These are phyloP conservation scores for Odontamblyopus rebecca DNA, from an alignment of 2,797 vertebrate species.

Conservation along the genomic window DNA sequence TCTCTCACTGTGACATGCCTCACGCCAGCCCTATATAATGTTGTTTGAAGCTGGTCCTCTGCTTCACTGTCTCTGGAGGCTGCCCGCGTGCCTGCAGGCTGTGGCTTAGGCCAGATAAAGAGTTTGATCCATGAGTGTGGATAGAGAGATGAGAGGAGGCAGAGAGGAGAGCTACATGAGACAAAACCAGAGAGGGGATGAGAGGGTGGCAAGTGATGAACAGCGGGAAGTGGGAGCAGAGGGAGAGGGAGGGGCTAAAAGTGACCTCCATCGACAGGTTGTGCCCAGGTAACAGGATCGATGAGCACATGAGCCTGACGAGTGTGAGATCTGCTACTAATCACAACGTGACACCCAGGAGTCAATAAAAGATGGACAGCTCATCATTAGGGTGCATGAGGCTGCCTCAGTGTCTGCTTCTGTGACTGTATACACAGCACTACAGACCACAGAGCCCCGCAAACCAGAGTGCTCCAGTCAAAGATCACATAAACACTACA, in stretches of 20 bases:
- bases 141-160: conserved; percentile 47
- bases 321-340: conserved; percentile 78
- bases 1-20: conserved; percentile 69
- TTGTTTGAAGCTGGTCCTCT: conserved; percentile 73
- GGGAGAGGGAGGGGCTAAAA: conserved; percentile 47
- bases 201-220: conserved; percentile 23
- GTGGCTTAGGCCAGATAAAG: conserved; percentile 76
- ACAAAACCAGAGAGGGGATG: conserved; percentile 21
- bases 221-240: conserved; percentile 28
- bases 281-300: conserved; percentile 62
- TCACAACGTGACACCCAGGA: conserved; percentile 67
- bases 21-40: conserved; percentile 70
- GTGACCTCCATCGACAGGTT: conserved; percentile 67
- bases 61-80: conserved; percentile 68
- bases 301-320: conserved; percentile 64
- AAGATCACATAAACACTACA: conserved; percentile 36
- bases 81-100: conserved; percentile 69
- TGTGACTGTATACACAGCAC: conserved; percentile 45
- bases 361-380: conserved; percentile 72
- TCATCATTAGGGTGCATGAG: conserved; percentile 46
- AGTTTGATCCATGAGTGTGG: conserved; percentile 72
- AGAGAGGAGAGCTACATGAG: conserved; percentile 12
- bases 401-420: conserved; percentile 44
- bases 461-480: conserved; percentile 51
- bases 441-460: conserved; percentile 35